Conservation (phyloP, 2,113 vertebrate species). For the Microcebus ravelobensis region DNA sequence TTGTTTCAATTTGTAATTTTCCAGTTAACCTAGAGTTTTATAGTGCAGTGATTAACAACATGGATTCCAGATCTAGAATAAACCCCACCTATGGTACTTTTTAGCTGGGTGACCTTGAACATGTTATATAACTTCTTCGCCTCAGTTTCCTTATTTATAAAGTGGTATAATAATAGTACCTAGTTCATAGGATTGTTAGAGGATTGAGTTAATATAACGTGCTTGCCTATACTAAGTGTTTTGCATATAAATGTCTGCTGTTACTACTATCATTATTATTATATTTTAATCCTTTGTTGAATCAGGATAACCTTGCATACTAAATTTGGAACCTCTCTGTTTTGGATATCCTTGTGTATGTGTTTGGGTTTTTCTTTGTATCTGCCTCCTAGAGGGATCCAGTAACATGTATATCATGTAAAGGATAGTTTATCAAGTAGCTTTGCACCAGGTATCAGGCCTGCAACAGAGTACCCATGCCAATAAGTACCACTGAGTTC, state of each 20-base stretch:
- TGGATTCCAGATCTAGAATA: conserved; percentile 3
- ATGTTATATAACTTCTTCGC: not conserved
- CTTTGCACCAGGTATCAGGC: not conserved
- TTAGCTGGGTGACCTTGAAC: not conserved
- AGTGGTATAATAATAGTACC: not conserved
- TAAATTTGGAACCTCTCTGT: conserved; percentile 12
- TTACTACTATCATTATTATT: not conserved
- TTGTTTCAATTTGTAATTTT: conserved; percentile 15
- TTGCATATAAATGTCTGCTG: not conserved
- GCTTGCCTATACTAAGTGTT: not conserved
- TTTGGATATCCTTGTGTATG: not conserved
- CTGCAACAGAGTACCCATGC: not conserved
- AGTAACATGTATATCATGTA: not conserved
- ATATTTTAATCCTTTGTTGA: not conserved
- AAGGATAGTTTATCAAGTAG: not conserved
- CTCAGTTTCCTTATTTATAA: conserved; percentile 17
- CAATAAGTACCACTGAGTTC: not conserved
- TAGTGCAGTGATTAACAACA: not conserved
- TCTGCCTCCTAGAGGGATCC: not conserved
- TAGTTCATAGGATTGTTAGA: not conserved
- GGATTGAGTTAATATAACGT: not conserved
- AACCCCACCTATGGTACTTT: conserved; percentile 4
- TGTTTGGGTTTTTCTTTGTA: conserved; percentile 4
- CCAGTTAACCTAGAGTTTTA: not conserved
- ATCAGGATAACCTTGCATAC: not conserved